Base-by-base conservation (phyloP, 2,113 vertebrate genomes). In the Cyprinodon tularosa region DNA sequence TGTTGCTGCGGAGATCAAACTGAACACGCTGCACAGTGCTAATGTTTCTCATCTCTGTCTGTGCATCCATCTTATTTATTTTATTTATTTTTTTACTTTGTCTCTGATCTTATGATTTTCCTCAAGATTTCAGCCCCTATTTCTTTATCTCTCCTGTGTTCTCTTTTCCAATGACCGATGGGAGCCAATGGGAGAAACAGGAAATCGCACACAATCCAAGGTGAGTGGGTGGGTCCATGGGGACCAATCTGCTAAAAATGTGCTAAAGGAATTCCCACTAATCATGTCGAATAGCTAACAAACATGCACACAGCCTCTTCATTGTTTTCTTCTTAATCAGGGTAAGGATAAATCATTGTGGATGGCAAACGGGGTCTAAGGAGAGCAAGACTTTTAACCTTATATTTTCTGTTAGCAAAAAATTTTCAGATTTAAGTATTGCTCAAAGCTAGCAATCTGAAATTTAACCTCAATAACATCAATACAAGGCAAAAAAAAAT, bases 1-100 rank as follows among this genome's bases (percentile, higher is more conserved):
- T n/a, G 85, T 89, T 91, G 86, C 90, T 76, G 59, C 71, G 44
- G 89, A 82, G 86, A 90, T 90, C n/a, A 84, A 87, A 86, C 76
- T 7, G 53, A 88, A 90, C 88, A 90, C 78, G 74, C 59, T 38
- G 70, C 17, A 17, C 42, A 68, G 68, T 53, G 47, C 75, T 90
- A 90, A 90, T 87, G 74, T 63, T 15, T 12, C 79, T 87, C 84
- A 81, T 90, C 77, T 86, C 42, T 12, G 45, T 29, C 81, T 60
- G 44, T 2, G 62, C 77, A 63, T 40, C 61, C 66, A 68, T 82
- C 63, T 74, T 80, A 71, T 78, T 29, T 29, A 29, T 29, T 29
- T 29, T 29, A 29, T 29, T 29, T 29, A 1, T 29, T 85, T 48
- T 75, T 62, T 50, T 17, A 62, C 40, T 73, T 77, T 72, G 78